Evolutionary conservation across 2,797 vertebrate genomes (phyloP), one percentile per base, ranked within the genome.

Genomic region (Diceros bicornis): DNA sequence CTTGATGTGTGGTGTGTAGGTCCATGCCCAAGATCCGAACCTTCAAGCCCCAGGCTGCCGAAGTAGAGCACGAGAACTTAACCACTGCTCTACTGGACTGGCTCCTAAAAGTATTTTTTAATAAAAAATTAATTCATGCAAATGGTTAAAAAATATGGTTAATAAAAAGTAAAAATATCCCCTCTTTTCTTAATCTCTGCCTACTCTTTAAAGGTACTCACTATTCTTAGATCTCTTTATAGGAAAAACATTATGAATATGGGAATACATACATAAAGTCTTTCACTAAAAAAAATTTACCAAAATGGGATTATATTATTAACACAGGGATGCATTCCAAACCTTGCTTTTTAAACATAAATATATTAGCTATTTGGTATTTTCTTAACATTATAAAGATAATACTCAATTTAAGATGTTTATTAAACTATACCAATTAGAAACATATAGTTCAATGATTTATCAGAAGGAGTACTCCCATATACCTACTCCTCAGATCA

Each of bases 321-420:
- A 79, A 62, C 55, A 47, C 4, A 89, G 34, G 34, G 17, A 37
- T 92, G 8, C 7, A 6, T 84, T 62, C 32, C 37, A 79, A 44
- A 69, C 47, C 62, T 89, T 84, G 23, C 32, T 78, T 78, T 59
- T 90, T 93, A 27, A 21, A 89, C 34, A 85, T 79, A 93, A 78
- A 34, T 83, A 87, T 87, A 32, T 74, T 83, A 79, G 79, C 34
- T 84, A 16, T 62, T 89, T 77, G 18, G 4, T 72, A 44, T 81
- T 41, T 72, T 62, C 52, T 90, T 85, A 64, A 52, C 86, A 71
- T 78, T 62, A 25, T 47, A 25, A 81, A 86, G 20, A 7, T 78
- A 52, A 41, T 77, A n/a, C 6, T 77, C n/a, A 50, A 21, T 62
- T 85, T 37, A 74, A 92, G 88, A 75, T 50, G 34, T 82, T 79